Conservation (phyloP, 2,888 invertebrate species). For the Sarcophaga rosellei region DNA sequence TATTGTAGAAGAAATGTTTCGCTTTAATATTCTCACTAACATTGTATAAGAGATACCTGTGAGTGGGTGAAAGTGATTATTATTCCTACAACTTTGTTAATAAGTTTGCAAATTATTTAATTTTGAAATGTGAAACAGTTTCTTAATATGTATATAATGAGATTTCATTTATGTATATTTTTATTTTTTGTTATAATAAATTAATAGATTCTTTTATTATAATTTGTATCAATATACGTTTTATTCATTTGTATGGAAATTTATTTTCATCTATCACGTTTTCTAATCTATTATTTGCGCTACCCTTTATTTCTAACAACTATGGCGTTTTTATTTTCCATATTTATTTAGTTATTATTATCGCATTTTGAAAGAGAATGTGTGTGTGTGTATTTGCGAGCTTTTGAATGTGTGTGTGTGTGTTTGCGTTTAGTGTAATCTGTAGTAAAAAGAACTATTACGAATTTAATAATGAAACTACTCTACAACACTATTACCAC, state of each 20-base stretch:
- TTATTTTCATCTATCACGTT: conserved; percentile 34
- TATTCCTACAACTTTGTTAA: no score
- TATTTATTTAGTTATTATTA: conserved; percentile 21
- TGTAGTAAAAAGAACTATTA: not conserved
- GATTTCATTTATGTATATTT: no score
- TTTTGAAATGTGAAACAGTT: no score
- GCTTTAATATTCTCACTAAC: no score
- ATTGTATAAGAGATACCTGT: no score
- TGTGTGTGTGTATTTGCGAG: no score
- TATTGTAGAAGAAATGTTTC: no score
- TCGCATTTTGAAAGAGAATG: not conserved
- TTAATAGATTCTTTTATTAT: no score
- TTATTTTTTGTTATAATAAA: no score
- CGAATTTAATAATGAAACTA: conserved; percentile 3
- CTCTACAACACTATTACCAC: conserved; percentile 33
- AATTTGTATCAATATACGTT: conserved; percentile 20
- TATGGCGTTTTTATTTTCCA: not conserved
- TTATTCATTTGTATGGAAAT: conserved; percentile 4
- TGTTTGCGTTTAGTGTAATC: conserved; percentile 1
- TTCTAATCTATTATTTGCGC: conserved; percentile 28
- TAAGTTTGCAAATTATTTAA: no score
- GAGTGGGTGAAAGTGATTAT: no score
- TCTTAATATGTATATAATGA: no score
- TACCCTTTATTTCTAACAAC: conserved; percentile 3
- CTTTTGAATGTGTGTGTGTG: not conserved